phyloP scores from a whole-genome alignment of 1,140 invertebrate genomes.

The Lethocerus indicus region DNA sequence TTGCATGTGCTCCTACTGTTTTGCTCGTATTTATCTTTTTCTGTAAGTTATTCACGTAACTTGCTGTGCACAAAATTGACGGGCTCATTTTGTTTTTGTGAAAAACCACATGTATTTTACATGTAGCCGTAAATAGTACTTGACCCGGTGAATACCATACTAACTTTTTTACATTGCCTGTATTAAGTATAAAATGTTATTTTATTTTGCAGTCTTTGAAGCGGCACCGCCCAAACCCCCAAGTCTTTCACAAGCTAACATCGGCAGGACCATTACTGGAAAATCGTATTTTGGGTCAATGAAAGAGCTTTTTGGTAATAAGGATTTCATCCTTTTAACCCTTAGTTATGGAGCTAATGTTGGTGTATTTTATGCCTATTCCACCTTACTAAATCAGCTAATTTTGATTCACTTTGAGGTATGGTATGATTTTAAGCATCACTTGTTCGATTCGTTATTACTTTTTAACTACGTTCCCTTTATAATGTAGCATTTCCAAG shows the following conservation, averaged over 20 bases:
- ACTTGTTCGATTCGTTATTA: too few relatives aligned
- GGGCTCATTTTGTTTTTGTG: too few relatives aligned
- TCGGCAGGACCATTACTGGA: neutral
- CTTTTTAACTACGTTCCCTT: too few relatives aligned
- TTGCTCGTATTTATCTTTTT: neutral
- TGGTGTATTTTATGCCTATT: slow-evolving; percentile 84
- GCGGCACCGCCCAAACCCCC: slow-evolving; percentile 58
- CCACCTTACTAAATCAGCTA: slow-evolving; percentile 74
- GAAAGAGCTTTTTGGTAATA: slow-evolving; percentile 48
- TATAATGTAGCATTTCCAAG: too few relatives aligned
- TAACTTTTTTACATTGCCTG: neutral
- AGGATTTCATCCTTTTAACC: slow-evolving; percentile 58
- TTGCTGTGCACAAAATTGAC: too few relatives aligned
- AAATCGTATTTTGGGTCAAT: slow-evolving; percentile 45
- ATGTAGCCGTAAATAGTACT: slow-evolving; percentile 6
- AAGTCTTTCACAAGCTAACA: slow-evolving; percentile 45
- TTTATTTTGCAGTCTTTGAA: slow-evolving; percentile 49
- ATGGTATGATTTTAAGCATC: too few relatives aligned
- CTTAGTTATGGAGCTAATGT: slow-evolving; percentile 80
- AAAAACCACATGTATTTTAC: too few relatives aligned
- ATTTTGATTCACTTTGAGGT: slow-evolving; percentile 57
- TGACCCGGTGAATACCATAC: neutral
- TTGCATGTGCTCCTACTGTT: neutral
- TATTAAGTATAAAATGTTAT: neutral
- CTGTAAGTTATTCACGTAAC: neutral